A percentile compares a stretch with the other conserved stretches of the same genome.
Evolutionary conservation across 1,140 invertebrate species (phyloP).

Genomic region (Neocloeon triangulifer): DNA sequence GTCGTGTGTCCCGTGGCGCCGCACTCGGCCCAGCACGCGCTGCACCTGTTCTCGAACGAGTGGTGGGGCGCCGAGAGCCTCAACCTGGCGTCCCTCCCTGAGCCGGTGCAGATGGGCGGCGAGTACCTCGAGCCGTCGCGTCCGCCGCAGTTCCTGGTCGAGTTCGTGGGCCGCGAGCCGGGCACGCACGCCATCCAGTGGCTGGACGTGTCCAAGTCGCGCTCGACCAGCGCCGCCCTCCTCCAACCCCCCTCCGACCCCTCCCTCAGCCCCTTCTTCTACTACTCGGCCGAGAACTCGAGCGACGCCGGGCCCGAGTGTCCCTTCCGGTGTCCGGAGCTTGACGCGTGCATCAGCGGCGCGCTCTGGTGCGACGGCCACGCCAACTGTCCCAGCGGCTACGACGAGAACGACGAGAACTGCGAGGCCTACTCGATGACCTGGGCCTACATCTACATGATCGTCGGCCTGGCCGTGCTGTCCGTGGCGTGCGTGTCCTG

Average conservation of each 20-base stretch:
- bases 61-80: slow-evolving; percentile 24
- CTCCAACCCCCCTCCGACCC: slow-evolving; percentile 16
- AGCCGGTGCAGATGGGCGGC: slow-evolving; percentile 6
- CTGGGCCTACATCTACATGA: slow-evolving; percentile 17
- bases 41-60: slow-evolving; percentile 52
- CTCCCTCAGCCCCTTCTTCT: slow-evolving; percentile 13
- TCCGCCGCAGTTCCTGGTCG: slow-evolving; percentile 38
- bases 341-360: slow-evolving; percentile 46
- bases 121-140: slow-evolving; percentile 19
- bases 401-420: slow-evolving; percentile 36
- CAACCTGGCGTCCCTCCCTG: not conserved
- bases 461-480: slow-evolving; percentile 11
- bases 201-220: slow-evolving; percentile 43
- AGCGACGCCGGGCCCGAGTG: slow-evolving; percentile 37
- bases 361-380: slow-evolving; percentile 49
- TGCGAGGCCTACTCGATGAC: slow-evolving; percentile 19
- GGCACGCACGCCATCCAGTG: slow-evolving; percentile 41
- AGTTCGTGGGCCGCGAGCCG: slow-evolving; percentile 44
- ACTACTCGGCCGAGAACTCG: slow-evolving; percentile 44
- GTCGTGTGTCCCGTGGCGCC: slow-evolving; percentile 48
- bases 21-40: slow-evolving; percentile 33
- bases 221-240: slow-evolving; percentile 35
- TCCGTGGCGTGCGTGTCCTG: slow-evolving; percentile 21
- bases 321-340: slow-evolving; percentile 33
- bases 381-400: slow-evolving; percentile 45